Evolutionary conservation across 2,888 invertebrate species (phyloP), one percentile per base, ranked within the genome.

Genomic region (Sussaba pulchella): DNA sequence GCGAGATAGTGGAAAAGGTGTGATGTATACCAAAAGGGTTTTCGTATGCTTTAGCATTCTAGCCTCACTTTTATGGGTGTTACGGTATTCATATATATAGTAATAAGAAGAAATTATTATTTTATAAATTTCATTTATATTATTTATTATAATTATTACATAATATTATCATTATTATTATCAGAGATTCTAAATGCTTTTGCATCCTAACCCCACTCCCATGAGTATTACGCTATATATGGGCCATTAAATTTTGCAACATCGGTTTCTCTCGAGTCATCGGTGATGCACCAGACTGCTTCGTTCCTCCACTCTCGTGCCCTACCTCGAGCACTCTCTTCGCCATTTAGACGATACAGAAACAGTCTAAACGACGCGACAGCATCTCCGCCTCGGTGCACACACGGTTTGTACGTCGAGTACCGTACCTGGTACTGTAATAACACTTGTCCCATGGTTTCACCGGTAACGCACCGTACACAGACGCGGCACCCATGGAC

Each of bases 1-100:
- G 57, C 26, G 59, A 50, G 81, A 81, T 81, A 81, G 41, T 52
- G 66, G 63, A 45, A n/a, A 24, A 74, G 78, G 74, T 74, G 78
- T 69, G 80, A 80, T 76, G 76, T 80, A 31, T 36, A 54, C 52
- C 17, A 10, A 14, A 17, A 63, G 41, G 47, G 31, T 19, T 39
- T 17, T 69, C 26, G n/a, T n/a, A 26, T 54, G 54, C 26, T 26
- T 26, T 2, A 14, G 31, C 31, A n/a, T 8, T 24, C n/a, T 14
- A 14, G 2, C 17, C 36, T 36, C 57, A 17, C 57, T 59, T 59
- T 59, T 41, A 61, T 19, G 2, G 19, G 31, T 47, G 45, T n/a
- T n/a, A n/a, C n/a, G n/a, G n/a, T n/a, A n/a, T n/a, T n/a, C n/a
- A n/a, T n/a, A n/a, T n/a, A n/a, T n/a, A n/a, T n/a, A n/a, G n/a